Base-by-base conservation (phyloP, 1,140 invertebrate species). In the Calephelis nemesis region DNA sequence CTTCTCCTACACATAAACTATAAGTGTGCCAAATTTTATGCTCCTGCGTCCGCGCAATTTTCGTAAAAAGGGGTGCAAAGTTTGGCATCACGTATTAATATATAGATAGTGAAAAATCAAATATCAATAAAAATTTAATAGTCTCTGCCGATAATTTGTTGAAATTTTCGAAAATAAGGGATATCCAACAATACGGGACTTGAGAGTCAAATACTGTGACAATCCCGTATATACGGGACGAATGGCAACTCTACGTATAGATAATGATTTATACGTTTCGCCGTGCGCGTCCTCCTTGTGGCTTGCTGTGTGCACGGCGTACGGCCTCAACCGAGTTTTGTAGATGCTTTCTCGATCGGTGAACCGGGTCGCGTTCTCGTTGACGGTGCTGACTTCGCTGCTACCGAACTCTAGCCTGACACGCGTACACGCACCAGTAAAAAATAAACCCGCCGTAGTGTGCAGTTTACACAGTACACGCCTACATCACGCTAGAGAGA, bases 311-410 rank as follows among this genome's bases (percentile, higher is more conserved):
- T 77, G 76, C 77, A 83, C 81, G 88, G 86, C 88, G 76, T 76
- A 82, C 81, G 89, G 87, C 89, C 89, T 91, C 89, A 90, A 91
- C 89, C 89, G 89, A 89, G 88, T 89, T 91, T 91, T 84, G 83
- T 85, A 83, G 88, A 88, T 91, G 89, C 89, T 91, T 91, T 91
- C 89, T 90, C 89, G 88, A 87, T 84, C 84, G 84, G 80, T 80
- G 85, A 91, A 90, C 83, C 89, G 85, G 89, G 89, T 91, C 89
- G 87, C 84, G 89, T 82, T 88, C 87, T 88, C 87, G 85, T 87
- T 91, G 88, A 76, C 76, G 13, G 73, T 76, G 81, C 78, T 82
- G 77, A 70, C 78, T 73, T 47, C 63, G 12, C 73, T 81, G 76
- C 72, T 80, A 78, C 83, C 68, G 76, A 77, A 72, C 72, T 76